phyloP scores from a whole-genome alignment of 1,140 invertebrate species.

The Apis dorsata region DNA sequence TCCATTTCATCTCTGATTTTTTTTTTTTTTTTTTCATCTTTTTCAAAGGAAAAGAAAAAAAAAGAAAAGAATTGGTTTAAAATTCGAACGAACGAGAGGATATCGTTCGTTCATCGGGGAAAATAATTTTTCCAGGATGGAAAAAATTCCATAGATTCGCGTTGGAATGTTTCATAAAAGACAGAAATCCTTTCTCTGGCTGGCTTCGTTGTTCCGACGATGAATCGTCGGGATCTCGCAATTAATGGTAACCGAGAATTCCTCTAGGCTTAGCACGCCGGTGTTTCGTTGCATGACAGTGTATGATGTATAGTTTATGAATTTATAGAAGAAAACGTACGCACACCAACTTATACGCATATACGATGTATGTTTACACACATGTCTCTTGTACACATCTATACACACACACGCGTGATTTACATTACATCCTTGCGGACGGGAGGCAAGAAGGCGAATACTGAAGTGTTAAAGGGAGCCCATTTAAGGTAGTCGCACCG shows the following conservation, averaged over 20 bases:
- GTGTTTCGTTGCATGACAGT: slow-evolving; percentile 60
- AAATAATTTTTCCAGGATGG: neutral
- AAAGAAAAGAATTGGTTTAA: too few relatives aligned
- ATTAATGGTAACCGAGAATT: slow-evolving; percentile 32
- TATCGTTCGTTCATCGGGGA: too few relatives aligned
- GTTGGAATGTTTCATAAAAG: slow-evolving; percentile 3
- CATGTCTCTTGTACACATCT: neutral
- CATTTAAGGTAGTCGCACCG: neutral
- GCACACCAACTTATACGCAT: neutral
- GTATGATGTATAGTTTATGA: slow-evolving; percentile 60
- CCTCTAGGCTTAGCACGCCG: slow-evolving; percentile 61
- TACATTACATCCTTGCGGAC: neutral
- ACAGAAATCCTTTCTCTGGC: slow-evolving; percentile 23
- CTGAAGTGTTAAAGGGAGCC: neutral
- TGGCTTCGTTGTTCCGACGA: slow-evolving; percentile 12
- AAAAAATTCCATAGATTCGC: neutral
- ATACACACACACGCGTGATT: neutral
- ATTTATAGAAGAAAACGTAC: slow-evolving; percentile 43
- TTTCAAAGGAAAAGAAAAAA: neutral
- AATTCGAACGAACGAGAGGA: too few relatives aligned
- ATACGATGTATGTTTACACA: neutral
- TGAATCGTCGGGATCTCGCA: slow-evolving; percentile 34
- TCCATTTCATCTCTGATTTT: neutral
- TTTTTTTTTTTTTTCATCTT: too few relatives aligned
- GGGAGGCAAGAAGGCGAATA: neutral